These are phyloP conservation scores for Tyrannus savana DNA, from an alignment of 2,113 vertebrate genomes.

Conservation along the genomic window DNA sequence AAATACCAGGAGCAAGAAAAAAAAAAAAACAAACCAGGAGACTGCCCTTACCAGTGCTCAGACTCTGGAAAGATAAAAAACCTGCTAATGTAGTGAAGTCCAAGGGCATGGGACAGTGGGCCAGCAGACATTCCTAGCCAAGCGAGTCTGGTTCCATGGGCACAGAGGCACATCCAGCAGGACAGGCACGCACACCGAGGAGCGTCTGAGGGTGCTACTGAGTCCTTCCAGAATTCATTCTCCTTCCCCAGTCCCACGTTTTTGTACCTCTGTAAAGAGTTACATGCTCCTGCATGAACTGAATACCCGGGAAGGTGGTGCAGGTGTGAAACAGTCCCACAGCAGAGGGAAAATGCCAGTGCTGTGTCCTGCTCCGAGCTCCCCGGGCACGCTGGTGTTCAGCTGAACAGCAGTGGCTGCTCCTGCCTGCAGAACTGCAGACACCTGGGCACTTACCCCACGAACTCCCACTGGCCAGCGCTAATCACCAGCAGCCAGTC, in stretches of 20 bases:
- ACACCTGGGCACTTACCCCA: background rate
- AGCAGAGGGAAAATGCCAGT: background rate
- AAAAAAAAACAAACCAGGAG: background rate
- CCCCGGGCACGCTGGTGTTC: background rate
- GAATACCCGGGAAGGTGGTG: background rate
- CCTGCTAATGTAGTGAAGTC: background rate
- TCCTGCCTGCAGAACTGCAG: background rate
- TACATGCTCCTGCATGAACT: background rate
- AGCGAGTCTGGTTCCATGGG: background rate
- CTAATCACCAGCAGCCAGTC: background rate
- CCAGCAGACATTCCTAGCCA: background rate
- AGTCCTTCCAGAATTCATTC: background rate
- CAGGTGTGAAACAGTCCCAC: background rate
- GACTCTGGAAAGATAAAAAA: background rate
- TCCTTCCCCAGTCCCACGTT: rapidly evolving
- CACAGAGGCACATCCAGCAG: background rate
- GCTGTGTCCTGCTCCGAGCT: background rate
- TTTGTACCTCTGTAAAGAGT: background rate
- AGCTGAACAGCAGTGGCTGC: background rate
- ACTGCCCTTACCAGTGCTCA: background rate
- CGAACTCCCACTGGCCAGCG: background rate
- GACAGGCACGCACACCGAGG: background rate
- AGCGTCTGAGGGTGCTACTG: background rate
- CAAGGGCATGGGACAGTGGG: background rate
- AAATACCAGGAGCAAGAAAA: background rate